These are phyloP conservation scores for Parnassius mnemosyne DNA, from an alignment of 2,888 invertebrate species.

Conservation along the genomic window DNA sequence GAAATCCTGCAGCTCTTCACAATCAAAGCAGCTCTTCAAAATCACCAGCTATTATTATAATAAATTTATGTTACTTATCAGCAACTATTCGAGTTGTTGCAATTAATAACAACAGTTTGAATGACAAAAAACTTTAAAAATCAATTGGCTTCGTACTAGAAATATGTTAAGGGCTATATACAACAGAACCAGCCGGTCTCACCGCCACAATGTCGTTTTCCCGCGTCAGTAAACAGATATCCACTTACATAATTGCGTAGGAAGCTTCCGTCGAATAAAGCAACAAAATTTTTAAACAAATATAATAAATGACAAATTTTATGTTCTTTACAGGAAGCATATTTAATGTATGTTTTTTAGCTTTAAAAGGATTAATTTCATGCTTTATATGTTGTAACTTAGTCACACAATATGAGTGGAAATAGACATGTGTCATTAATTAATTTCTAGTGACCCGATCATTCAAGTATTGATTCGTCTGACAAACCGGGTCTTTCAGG, in stretches of 20 bases:
- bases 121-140: conserved; percentile 20
- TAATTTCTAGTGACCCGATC: no score
- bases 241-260: conserved; percentile 1
- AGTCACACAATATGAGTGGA: no score
- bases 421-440: no score
- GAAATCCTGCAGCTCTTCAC: no score
- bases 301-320: no score
- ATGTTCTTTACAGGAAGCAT: no score
- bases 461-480: no score
- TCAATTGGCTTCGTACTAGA: conserved; percentile 13
- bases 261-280: conserved; percentile 1
- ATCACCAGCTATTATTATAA: background rate
- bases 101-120: conserved; percentile 10
- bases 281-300: background rate
- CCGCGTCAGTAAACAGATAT: conserved; percentile 7
- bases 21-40: no score
- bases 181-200: background rate
- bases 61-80: conserved; percentile 1
- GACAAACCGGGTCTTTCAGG: no score
- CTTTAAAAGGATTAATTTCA: no score
- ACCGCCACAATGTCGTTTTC: conserved; percentile 3
- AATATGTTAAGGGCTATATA: conserved; percentile 7
- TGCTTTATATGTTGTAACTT: no score
- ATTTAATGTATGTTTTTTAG: no score
- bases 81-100: conserved; percentile 1